Evolutionary conservation across 2,888 invertebrate species (phyloP).

Genomic region (Drosophila longiperda): DNA sequence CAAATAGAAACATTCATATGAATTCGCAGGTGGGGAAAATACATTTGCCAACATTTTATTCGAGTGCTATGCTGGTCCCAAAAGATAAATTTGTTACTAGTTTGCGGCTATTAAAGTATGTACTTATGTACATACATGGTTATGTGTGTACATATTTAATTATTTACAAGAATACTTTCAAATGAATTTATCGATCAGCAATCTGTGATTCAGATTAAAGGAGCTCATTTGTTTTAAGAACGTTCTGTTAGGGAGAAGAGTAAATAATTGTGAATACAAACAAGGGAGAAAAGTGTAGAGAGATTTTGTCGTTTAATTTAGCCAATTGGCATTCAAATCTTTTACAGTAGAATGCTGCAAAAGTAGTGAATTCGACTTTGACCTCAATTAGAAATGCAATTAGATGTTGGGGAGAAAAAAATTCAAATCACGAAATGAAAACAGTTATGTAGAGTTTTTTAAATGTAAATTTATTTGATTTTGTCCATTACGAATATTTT

Average conservation of each 20-base stretch:
- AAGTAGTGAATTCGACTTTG: neutral
- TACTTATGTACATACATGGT: neutral
- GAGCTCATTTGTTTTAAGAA: neutral
- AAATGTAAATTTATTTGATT: constrained; percentile 75
- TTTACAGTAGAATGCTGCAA: neutral
- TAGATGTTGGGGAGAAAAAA: neutral
- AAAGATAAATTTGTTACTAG: constrained; percentile 36
- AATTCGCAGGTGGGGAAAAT: constrained; percentile 24
- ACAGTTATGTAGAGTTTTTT: constrained; percentile 59
- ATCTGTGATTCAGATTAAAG: neutral
- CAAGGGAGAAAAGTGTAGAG: neutral
- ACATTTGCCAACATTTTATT: neutral
- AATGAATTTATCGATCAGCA: neutral
- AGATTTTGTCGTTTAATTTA: neutral
- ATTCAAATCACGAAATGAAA: neutral
- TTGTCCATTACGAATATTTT: constrained; percentile 58
- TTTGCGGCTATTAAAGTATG: neutral
- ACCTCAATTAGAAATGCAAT: neutral
- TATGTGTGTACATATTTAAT: neutral
- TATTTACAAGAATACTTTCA: neutral
- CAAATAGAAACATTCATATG: constrained; percentile 47
- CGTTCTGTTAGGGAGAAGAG: neutral
- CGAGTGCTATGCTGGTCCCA: constrained; percentile 33
- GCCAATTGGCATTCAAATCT: neutral
- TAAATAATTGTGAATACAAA: neutral